These are phyloP conservation scores for Geophilus truncorum DNA, from an alignment of 2,888 invertebrate genomes.

Conservation along the genomic window DNA sequence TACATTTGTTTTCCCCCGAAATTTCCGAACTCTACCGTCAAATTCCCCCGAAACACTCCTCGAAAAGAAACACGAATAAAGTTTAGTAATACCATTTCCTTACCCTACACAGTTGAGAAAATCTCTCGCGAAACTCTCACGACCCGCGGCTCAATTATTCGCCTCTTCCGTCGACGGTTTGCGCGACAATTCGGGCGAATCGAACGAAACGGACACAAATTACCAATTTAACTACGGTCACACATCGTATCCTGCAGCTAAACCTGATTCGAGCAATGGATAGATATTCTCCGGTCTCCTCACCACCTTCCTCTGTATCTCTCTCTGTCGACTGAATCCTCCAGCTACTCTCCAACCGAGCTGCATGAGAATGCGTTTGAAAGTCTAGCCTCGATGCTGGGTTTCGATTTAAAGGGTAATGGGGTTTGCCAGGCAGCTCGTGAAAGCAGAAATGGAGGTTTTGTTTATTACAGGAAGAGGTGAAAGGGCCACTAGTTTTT, in stretches of 20 bases:
- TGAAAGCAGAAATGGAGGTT: not conserved
- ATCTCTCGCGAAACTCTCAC: not conserved
- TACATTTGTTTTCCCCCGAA: not conserved
- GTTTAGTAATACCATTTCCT: not conserved
- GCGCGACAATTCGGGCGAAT: not conserved
- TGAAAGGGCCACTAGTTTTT: not conserved
- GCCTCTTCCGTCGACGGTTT: not conserved
- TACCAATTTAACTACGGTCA: not conserved
- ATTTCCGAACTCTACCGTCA: not conserved
- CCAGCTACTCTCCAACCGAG: not conserved
- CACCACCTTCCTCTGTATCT: not conserved
- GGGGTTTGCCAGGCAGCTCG: not conserved
- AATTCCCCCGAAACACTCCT: too few relatives aligned
- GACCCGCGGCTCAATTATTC: not conserved
- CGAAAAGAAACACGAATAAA: not conserved
- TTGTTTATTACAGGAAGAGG: conserved; percentile 24
- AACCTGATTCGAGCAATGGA: not conserved
- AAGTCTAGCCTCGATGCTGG: not conserved
- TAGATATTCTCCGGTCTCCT: not conserved
- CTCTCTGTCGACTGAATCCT: not conserved
- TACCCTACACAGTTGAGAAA: not conserved
- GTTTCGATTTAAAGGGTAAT: not conserved
- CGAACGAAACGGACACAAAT: not conserved
- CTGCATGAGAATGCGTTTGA: not conserved
- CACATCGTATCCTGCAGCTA: not conserved